Evolutionary conservation across 2,888 invertebrate species (phyloP).

Genomic region (Lordiphosa andalusiaca): DNA sequence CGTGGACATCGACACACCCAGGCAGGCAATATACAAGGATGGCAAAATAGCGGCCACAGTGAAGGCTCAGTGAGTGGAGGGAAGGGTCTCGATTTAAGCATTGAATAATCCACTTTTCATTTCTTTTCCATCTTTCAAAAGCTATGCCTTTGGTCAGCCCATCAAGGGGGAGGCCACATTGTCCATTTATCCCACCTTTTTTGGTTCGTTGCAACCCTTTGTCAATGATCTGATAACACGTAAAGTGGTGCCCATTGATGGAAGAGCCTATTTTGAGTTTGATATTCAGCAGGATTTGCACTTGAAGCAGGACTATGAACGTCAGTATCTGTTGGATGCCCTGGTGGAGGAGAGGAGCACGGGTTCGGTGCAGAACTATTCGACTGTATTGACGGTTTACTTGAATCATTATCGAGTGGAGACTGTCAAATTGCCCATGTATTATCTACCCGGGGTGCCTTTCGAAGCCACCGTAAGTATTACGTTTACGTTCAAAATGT

Average conservation of each 20-base stretch:
- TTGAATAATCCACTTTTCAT: too few species aligned
- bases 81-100: neutral
- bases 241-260: slow-evolving; percentile 86
- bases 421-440: slow-evolving; percentile 90
- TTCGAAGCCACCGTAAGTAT: slow-evolving; percentile 81
- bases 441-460: slow-evolving; percentile 95
- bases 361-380: slow-evolving; percentile 89
- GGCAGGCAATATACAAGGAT: slow-evolving; percentile 92
- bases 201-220: slow-evolving; percentile 81
- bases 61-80: slow-evolving; percentile 81
- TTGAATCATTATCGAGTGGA: slow-evolving; percentile 89
- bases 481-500: too few species aligned
- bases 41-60: slow-evolving; percentile 89
- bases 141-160: slow-evolving; percentile 85
- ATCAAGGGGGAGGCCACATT: slow-evolving; percentile 93
- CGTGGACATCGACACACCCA: slow-evolving; percentile 90
- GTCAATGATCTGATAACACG: slow-evolving; percentile 82
- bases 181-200: slow-evolving; percentile 89
- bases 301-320: slow-evolving; percentile 88
- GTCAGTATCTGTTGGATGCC: slow-evolving; percentile 92
- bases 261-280: slow-evolving; percentile 86
- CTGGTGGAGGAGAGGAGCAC: slow-evolving; percentile 95
- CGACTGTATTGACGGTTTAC: slow-evolving; percentile 89
- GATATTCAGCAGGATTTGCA: slow-evolving; percentile 89
- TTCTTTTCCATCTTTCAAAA: slow-evolving; percentile 16